Evolutionary conservation across 2,113 vertebrate species (phyloP).

Genomic region (Nothocercus julius): DNA sequence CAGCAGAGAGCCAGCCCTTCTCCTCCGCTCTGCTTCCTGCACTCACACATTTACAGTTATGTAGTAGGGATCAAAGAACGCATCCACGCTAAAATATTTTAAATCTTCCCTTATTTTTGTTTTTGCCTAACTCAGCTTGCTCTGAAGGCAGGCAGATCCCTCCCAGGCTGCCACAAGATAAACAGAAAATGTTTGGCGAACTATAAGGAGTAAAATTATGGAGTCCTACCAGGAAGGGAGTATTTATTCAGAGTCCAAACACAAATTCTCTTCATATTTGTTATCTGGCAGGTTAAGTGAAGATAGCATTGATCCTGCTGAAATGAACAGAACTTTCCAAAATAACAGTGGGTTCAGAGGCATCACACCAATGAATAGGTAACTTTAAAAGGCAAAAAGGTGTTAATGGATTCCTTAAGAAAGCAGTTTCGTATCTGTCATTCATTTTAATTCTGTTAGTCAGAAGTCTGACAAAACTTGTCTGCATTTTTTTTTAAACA

Average conservation of each 20-base stretch:
- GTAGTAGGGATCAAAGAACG: neutral
- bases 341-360: accelerated
- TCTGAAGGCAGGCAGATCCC: neutral
- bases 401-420: neutral
- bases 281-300: neutral
- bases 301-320: neutral
- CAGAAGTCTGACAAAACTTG: neutral
- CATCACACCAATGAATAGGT: accelerated
- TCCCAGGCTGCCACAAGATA: neutral
- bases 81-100: neutral
- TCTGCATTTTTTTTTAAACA: neutral
- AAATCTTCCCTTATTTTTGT: neutral
- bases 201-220: neutral
- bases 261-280: neutral
- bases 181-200: neutral
- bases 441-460: neutral
- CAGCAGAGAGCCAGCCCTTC: neutral
- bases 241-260: neutral
- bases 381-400: accelerated
- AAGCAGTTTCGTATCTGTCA: neutral
- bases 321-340: neutral
- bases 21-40: neutral
- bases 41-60: neutral
- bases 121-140: neutral
- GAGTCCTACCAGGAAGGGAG: neutral